phyloP scores from a whole-genome alignment of 2,113 vertebrate genomes.

The Verasper variegatus region DNA sequence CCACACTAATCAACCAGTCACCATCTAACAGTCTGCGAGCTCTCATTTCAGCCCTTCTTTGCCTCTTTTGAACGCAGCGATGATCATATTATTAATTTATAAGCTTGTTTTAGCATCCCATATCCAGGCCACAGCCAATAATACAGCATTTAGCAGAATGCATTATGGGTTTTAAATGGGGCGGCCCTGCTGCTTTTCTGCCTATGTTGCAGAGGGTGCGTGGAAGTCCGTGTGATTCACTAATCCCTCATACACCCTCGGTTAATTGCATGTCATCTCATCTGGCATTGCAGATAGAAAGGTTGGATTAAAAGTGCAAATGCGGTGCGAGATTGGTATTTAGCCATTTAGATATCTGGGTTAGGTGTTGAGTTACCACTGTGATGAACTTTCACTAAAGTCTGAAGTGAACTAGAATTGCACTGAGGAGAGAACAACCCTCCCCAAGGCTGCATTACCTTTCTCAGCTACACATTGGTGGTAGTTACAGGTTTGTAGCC shows the following conservation, averaged over 20 bases:
- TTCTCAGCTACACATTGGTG: too few relatives aligned
- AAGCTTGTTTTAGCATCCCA: conserved; percentile 52
- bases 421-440: too few relatives aligned
- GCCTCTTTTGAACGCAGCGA: conserved; percentile 36
- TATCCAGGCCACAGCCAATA: conserved; percentile 54
- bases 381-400: background rate
- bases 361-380: background rate
- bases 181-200: conserved; percentile 13
- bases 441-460: too few relatives aligned
- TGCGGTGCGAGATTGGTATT: conserved; percentile 39
- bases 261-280: conserved; percentile 71
- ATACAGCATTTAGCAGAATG: conserved; percentile 64
- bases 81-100: conserved; percentile 67
- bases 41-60: conserved; percentile 17
- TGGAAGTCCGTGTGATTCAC: conserved; percentile 56
- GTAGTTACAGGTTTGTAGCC: too few relatives aligned
- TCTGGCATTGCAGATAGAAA: conserved; percentile 67
- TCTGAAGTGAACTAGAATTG: background rate
- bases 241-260: conserved; percentile 64
- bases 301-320: conserved; percentile 70
- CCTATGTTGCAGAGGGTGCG: conserved; percentile 23
- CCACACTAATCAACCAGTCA: conserved; percentile 48
- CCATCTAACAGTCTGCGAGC: background rate
- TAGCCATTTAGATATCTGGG: conserved; percentile 3
- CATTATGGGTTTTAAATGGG: conserved; percentile 59